These are phyloP conservation scores for Conus ventricosus DNA, from an alignment of 1,140 invertebrate species.

Conservation along the genomic window DNA sequence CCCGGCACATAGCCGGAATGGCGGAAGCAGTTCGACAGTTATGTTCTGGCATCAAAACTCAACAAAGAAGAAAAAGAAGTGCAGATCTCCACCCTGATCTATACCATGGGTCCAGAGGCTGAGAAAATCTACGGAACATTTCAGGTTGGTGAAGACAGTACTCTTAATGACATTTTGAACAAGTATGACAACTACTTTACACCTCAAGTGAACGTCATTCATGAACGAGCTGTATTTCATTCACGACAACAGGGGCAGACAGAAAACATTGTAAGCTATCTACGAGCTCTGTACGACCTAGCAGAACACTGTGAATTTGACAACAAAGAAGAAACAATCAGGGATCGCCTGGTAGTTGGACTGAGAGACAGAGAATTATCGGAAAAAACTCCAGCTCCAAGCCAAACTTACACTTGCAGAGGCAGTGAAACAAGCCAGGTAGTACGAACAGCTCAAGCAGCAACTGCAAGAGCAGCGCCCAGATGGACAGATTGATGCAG, in stretches of 20 bases:
- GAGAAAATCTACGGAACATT: neutral
- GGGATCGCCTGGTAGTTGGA: constrained; percentile 31
- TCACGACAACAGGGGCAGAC: neutral
- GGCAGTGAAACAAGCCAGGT: neutral
- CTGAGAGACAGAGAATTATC: neutral
- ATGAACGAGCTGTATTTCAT: constrained; percentile 19
- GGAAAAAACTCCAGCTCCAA: constrained; percentile 30
- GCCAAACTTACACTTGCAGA: neutral
- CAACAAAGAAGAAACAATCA: constrained; percentile 33
- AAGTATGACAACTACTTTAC: neutral
- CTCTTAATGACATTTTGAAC: neutral
- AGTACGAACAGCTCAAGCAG: neutral
- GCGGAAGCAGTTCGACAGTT: too few relatives aligned
- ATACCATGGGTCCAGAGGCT: neutral
- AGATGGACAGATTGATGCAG: neutral
- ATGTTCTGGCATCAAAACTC: too few relatives aligned
- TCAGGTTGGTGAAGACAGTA: neutral
- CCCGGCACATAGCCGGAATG: too few relatives aligned
- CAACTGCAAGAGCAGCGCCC: neutral
- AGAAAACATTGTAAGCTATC: constrained; percentile 8
- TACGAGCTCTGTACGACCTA: constrained; percentile 11
- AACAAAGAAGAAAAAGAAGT: constrained; percentile 4
- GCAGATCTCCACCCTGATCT: neutral
- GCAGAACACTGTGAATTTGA: neutral
- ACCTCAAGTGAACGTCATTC: constrained; percentile 14